Evolutionary conservation across 2,888 invertebrate genomes (phyloP).

Genomic region (Dolichopus griseipennis): DNA sequence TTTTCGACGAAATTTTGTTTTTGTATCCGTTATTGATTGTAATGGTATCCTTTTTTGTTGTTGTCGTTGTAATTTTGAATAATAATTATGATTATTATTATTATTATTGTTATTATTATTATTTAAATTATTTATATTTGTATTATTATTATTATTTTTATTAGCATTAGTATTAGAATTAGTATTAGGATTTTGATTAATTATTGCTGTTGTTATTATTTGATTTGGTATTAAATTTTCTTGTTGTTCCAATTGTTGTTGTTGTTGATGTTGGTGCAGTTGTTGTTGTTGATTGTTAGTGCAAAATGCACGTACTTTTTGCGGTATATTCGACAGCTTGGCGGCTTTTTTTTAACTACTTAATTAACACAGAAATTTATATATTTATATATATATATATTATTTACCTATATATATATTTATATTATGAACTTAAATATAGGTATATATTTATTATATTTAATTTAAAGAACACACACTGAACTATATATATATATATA

Average conservation of each 20-base stretch:
- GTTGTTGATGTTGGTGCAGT: not conserved
- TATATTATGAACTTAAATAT: too few relatives aligned
- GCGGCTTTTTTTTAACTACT: not conserved
- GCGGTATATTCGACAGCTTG: not conserved
- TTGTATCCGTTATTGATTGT: not conserved
- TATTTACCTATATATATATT: too few relatives aligned
- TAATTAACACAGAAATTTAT: too few relatives aligned
- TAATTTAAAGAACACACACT: too few relatives aligned
- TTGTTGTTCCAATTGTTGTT: not conserved
- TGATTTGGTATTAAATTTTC: not conserved
- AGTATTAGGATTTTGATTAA: not conserved
- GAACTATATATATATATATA: too few relatives aligned
- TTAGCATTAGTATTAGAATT: not conserved
- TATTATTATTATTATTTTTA: not conserved
- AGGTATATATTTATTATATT: too few relatives aligned
- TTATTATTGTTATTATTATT: not conserved
- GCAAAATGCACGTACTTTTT: slow-evolving; percentile 1
- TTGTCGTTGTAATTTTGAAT: not conserved
- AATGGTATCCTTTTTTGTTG: not conserved
- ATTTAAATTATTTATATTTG: not conserved
- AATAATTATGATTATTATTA: not conserved
- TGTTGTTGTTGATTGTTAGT: slow-evolving; percentile 2
- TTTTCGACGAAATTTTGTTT: not conserved
- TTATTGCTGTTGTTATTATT: too few relatives aligned
- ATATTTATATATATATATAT: too few relatives aligned